Base-by-base conservation (phyloP, 2,888 invertebrate genomes). In the Monoplex corrugatus region DNA sequence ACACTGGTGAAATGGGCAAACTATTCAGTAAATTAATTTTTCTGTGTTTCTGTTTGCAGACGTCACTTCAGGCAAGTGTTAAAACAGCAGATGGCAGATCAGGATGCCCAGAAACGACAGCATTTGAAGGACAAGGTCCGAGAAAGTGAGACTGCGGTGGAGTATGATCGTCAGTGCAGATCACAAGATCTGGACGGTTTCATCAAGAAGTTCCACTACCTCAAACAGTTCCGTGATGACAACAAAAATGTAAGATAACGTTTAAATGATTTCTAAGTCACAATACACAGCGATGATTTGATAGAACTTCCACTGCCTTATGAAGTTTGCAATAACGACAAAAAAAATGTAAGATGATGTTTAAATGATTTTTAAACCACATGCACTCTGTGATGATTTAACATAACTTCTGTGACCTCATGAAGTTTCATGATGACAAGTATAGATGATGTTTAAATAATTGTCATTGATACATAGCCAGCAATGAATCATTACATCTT, bases 11-110 rank as follows among this genome's bases (percentile, higher is more conserved):
- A n/a, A n/a, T n/a, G n/a, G n/a, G n/a, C n/a, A n/a, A n/a, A n/a
- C n/a, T n/a, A n/a, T n/a, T n/a, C n/a, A n/a, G n/a, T n/a, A n/a
- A n/a, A n/a, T n/a, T n/a, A 57, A 23, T 57, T 57, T 16, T 63
- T 3, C 63, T 23, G 10, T 68, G 16, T 1, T n/a, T 43, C 43
- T 40, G 43, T 43, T 2, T 91, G 57, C 92, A 95, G 94, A 89
- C 93, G 93, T 38, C 94, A 94, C 90, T 94, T 93, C 86, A 91
- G 95, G 50, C 93, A 95, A 63, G 94, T 94, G n/a, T 91, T 95
- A 44, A 95, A 95, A 88, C 94, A 95, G 87, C 95, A 95, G 91
- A 95, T 95, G 95, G 86, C 92, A 8, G 95, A 95, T 89, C 90
- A 91, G 87, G 94, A 94, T 72, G 45, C 63, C 10, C 90, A 89